A percentile compares a stretch with the other conserved stretches of the same genome.
phyloP scores from a whole-genome alignment of 2,888 invertebrate genomes.

The Tortrix viridana region DNA sequence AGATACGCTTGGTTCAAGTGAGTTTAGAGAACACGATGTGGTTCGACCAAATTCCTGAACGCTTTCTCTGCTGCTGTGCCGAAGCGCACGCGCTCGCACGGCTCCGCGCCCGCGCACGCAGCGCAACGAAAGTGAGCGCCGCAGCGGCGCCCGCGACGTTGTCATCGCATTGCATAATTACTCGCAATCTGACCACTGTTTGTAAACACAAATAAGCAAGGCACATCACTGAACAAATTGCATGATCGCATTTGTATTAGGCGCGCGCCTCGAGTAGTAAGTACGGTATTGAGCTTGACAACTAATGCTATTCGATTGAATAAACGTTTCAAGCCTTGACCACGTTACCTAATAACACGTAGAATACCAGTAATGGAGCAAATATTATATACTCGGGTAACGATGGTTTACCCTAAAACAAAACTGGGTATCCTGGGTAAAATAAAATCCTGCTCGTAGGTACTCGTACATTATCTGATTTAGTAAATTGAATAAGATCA shows the following conservation, averaged over 20 bases:
- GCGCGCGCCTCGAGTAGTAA: constrained; percentile 36
- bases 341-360: too few relatives aligned
- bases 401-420: too few relatives aligned
- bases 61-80: constrained; percentile 73
- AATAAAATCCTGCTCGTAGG: too few relatives aligned
- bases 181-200: constrained; percentile 77
- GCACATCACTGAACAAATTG: constrained; percentile 63
- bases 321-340: too few relatives aligned
- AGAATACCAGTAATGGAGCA: too few relatives aligned
- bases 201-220: constrained; percentile 77
- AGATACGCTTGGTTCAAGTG: constrained; percentile 13
- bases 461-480: too few relatives aligned
- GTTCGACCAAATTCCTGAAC: constrained; percentile 78
- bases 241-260: constrained; percentile 73
- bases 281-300: neutral
- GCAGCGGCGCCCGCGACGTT: constrained; percentile 58
- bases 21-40: constrained; percentile 40
- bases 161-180: constrained; percentile 82
- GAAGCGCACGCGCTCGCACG: constrained; percentile 41
- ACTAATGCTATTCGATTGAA: neutral
- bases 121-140: constrained; percentile 79
- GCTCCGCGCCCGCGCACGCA: constrained; percentile 54
- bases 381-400: too few relatives aligned
- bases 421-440: too few relatives aligned
- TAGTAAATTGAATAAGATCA: too few relatives aligned